Base-by-base conservation (phyloP, 2,888 invertebrate genomes). In the Sphaerophoria taeniata region DNA sequence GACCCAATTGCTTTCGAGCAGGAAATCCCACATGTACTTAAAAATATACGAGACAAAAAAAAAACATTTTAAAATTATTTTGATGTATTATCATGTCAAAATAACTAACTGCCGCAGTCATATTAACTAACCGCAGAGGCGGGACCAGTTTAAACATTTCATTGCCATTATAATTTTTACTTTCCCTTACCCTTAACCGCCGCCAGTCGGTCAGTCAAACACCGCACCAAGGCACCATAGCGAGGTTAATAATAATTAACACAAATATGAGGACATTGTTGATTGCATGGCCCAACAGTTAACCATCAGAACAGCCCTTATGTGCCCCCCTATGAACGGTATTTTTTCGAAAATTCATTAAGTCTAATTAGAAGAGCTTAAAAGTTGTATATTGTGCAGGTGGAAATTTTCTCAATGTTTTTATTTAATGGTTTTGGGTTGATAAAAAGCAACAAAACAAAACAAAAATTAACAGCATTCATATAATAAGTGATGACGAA, bases 71-170 rank as follows among this genome's bases (percentile, higher is more conserved):
- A 45, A 12, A n/a, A 67, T 53, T 67, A 67, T 67, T 67, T 67
- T 49, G 51, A 67, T 53, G 67, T 9, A 67, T 81, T 76, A 81
- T 72, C 67, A 67, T 49, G 55, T 67, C 60, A 76, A 76, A 81
- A 82, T 70, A 73, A 56, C 69, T 82, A 78, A 82, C 77, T 78
- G 78, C 77, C 78, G 12, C 60, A 82, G 72, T 82, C 78, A 73
- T 73, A 82, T 82, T 77, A 82, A 82, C 67, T 82, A 67, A 72
- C 81, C 77, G 67, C 51, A 67, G 63, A 36, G 69, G 69, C 60
- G 51, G 55, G 63, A 78, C 63, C 82, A 82, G 77, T 82, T 82
- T 73, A 82, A 82, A 78, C 72, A 82, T 78, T 82, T 63, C 77
- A 78, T 78, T 73, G 60, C 60, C 72, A 56, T 61, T 73, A 69